Evolutionary conservation across 2,888 invertebrate genomes (phyloP).

Genomic region (Brenthis ino): DNA sequence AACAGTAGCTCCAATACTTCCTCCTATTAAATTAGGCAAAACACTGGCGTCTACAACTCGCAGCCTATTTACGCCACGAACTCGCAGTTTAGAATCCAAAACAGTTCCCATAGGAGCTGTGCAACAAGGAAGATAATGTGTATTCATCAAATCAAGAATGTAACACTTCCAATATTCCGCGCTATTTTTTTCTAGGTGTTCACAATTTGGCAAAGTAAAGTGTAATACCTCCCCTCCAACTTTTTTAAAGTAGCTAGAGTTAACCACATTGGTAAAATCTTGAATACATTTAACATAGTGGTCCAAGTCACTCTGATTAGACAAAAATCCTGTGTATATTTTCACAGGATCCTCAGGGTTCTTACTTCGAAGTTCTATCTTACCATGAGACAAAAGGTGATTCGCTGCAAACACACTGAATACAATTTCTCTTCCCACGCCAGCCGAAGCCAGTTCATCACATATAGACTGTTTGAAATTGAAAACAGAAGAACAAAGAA

Average conservation of each 20-base stretch:
- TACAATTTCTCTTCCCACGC: conserved; percentile 39
- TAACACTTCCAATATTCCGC: conserved; percentile 48
- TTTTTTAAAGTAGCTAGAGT: conserved; percentile 45
- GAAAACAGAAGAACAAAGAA: conserved; percentile 42
- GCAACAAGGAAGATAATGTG: conserved; percentile 48
- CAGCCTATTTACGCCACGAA: conserved; percentile 42
- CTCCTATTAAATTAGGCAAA: conserved; percentile 88
- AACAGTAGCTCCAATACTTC: conserved; percentile 88
- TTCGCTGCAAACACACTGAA: conserved; percentile 42
- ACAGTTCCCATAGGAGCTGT: conserved; percentile 52
- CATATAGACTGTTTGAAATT: conserved; percentile 38
- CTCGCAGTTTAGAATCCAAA: conserved; percentile 45
- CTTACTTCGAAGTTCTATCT: conserved; percentile 72
- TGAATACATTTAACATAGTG: conserved; percentile 41
- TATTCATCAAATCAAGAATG: conserved; percentile 43
- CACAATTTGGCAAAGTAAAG: conserved; percentile 41
- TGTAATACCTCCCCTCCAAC: conserved; percentile 44
- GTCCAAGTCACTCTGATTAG: conserved; percentile 44
- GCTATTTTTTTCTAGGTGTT: conserved; percentile 16
- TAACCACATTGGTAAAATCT: conserved; percentile 45
- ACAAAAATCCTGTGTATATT: conserved; percentile 42
- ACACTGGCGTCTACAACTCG: conserved; percentile 88
- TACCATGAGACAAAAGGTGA: conserved; percentile 76
- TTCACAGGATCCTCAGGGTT: conserved; percentile 64
- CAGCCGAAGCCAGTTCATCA: conserved; percentile 38